Evolutionary conservation across 2,113 vertebrate species (phyloP), one percentile per base, ranked within the genome.

Genomic region (Colossoma macropomum): DNA sequence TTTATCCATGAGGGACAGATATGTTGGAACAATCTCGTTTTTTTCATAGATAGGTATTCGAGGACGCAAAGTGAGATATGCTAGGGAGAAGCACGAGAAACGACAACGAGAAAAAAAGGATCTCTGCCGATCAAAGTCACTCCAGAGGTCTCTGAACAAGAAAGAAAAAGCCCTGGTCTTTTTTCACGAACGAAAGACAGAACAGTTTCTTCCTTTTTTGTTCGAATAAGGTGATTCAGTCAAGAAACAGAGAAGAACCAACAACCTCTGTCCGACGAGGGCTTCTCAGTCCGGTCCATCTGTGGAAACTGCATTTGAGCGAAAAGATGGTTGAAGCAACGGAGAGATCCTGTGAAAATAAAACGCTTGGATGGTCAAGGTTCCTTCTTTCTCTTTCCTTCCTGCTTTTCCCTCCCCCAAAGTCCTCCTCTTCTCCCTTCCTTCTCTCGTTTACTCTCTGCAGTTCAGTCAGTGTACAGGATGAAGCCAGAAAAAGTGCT

Each of bases 401-500:
- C 3, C 50, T 25, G 28, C 87, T 68, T 48, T 86, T 79, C 84
- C 77, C 79, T 86, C 79, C 85, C 82, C 76, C 63, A 25, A 23
- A n/a, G 28, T 77, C 56, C 65, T 79, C 76, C 81, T 71, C 21
- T 23, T 66, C 4, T 3, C 21, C 19, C 7, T 79, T 68, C 41
- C 81, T 66, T 78, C 70, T 63, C 9, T 65, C 74, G 11, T 54
- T n/a, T n/a, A n/a, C n/a, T 65, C 48, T 60, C 66, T 63, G n/a
- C 8, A 85, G 62, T 90, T 99, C 95, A 99, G 91, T 99, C 98
- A 9, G 97, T 96, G 89, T 98, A 99, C 90, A 99, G 97, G 92
- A 99, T 99, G 95, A 99, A 99, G 90, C 98, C 97, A 12, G 96
- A 97, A 94, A 98, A 99, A 84, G 98, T 99, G 96, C 97, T 99